Conservation (phyloP, 1,140 invertebrate species). For the Trypoxylus dichotomus region DNA sequence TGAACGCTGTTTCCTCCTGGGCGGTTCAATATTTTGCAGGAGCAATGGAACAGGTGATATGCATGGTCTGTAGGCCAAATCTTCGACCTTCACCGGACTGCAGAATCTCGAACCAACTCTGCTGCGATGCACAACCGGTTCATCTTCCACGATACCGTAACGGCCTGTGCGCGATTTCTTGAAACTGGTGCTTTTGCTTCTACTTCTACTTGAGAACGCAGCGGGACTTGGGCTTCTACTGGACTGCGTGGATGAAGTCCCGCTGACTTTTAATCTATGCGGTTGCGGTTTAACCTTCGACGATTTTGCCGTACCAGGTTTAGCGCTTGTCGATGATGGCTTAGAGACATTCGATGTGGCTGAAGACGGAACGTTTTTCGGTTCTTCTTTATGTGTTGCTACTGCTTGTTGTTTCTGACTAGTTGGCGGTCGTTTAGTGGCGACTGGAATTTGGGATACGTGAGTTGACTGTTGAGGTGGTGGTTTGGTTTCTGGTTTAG, state of each 20-base stretch:
- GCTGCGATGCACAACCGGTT: not conserved
- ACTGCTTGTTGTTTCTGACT: not conserved
- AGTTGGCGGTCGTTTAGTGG: not conserved
- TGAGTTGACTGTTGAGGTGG: not conserved
- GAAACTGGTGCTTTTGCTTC: conserved; percentile 18
- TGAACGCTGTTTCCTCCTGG: conserved; percentile 21
- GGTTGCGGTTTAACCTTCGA: not conserved
- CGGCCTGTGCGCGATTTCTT: not conserved
- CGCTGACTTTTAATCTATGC: conserved; percentile 29
- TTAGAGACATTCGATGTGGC: not conserved
- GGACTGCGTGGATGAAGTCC: conserved; percentile 2
- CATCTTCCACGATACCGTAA: not conserved
- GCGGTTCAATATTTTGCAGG: not conserved
- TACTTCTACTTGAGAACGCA: conserved; percentile 10
- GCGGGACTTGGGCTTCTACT: conserved; percentile 26
- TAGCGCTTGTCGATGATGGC: not conserved
- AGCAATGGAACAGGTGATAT: conserved; percentile 33
- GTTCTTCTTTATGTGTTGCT: not conserved
- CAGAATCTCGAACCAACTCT: conserved; percentile 31
- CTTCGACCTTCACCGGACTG: conserved; percentile 35
- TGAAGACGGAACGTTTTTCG: not conserved
- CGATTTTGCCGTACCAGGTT: not conserved
- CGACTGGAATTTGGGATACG: not conserved
- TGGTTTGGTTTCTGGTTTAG: not conserved
- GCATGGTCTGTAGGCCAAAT: conserved; percentile 36